Conservation (phyloP, 2,888 invertebrate species). For the Fragum fragum region DNA sequence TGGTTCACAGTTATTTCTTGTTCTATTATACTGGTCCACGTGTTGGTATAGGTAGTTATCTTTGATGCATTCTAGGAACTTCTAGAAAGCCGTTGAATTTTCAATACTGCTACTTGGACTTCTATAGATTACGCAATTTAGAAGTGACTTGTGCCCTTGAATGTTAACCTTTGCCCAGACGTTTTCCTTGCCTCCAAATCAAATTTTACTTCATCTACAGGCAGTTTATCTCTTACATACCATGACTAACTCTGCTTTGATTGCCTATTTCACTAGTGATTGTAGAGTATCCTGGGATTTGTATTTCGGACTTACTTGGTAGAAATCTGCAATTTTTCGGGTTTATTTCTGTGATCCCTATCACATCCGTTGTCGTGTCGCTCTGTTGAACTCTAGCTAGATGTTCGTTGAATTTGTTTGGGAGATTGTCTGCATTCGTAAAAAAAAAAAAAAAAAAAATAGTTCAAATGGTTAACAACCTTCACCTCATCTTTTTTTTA, state of each 20-base stretch:
- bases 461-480: background rate
- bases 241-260: background rate
- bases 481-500: background rate
- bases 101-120: background rate
- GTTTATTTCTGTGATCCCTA: background rate
- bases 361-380: background rate
- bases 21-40: background rate
- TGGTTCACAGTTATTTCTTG: background rate
- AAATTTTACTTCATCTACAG: background rate
- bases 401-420: background rate
- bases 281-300: background rate
- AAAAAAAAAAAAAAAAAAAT: too few species aligned
- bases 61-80: background rate
- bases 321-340: conserved; percentile 1
- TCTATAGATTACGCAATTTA: background rate
- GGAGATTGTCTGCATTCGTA: background rate
- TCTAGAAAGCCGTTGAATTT: background rate
- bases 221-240: background rate
- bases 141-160: background rate
- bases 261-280: background rate
- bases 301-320: background rate
- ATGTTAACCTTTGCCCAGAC: background rate
- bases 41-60: background rate
- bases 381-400: background rate
- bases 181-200: background rate